Evolutionary conservation across 1,140 invertebrate species (phyloP), one percentile per base, ranked within the genome.

Genomic region (Drosophila pachea): DNA sequence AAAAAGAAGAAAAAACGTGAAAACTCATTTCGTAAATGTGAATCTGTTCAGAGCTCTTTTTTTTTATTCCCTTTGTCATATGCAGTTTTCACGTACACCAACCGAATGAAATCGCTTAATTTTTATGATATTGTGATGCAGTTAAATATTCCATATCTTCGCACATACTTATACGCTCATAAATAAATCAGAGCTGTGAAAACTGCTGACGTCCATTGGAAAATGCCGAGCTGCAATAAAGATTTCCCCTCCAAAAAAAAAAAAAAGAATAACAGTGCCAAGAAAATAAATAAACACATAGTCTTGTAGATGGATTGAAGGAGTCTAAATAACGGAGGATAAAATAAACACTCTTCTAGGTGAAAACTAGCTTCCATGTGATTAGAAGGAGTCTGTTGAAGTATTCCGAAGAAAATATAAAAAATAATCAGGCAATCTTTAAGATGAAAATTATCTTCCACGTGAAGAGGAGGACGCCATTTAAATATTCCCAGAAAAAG

Each of bases 21-120:
- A 68, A 63, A 69, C 50, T 42, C 32, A 36, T 40, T 56, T 58
- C 38, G 22, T 22, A 58, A 56, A 69, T 69, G 67, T 36, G 56
- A 64, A 69, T 66, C 16, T 36, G 67, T 16, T 49, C 16, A 16
- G 14, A 49, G 40, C 40, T 7, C 14, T 12, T 16, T 59, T 59
- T 59, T 36, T 38, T 49, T 16, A 22, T 35, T 2, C 12, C 35
- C 7, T 31, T 16, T 33, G 12, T 32, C 7, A 4, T 49, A 42
- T 38, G 38, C 7, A n/a, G 7, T 11, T 9, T 68, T 55, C 33
- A 22, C 31, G 53, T 56, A 56, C 48, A 69, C 64, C 43, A 64
- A 56, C 45, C 35, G 60, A 69, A 56, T 69, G 36, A 22, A 38
- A 64, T 36, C 38, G 64, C 45, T 64, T 64, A 56, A 69, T 52